Evolutionary conservation across 2,888 invertebrate genomes (phyloP).

Genomic region (Drosophila meridionalis): DNA sequence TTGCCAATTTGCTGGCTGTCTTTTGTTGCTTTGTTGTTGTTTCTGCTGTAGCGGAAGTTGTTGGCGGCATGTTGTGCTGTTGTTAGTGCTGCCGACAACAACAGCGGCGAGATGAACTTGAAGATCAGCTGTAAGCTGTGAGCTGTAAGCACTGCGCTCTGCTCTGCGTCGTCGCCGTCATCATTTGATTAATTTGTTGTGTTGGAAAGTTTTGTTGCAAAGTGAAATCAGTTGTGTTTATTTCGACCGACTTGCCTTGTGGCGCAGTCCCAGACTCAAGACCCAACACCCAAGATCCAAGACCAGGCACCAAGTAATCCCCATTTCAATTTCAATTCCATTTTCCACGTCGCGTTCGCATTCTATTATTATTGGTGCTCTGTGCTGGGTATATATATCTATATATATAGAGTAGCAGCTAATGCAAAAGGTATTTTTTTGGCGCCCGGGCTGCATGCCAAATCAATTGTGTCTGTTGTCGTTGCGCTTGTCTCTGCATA

Average conservation of each 20-base stretch:
- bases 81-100: slow-evolving; percentile 31
- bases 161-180: slow-evolving; percentile 47
- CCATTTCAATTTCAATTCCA: slow-evolving; percentile 59
- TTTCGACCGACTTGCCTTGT: slow-evolving; percentile 45
- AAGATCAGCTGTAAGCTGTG: slow-evolving; percentile 60
- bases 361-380: slow-evolving; percentile 59
- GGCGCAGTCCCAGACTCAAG: slow-evolving; percentile 21
- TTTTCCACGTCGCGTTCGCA: slow-evolving; percentile 73
- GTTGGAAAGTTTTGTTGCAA: slow-evolving; percentile 76
- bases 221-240: slow-evolving; percentile 70
- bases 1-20: slow-evolving; percentile 35
- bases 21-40: slow-evolving; percentile 24
- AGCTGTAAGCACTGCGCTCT: neutral
- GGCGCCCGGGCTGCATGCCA: slow-evolving; percentile 67
- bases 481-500: slow-evolving; percentile 43
- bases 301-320: slow-evolving; percentile 2
- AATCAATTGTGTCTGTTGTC: slow-evolving; percentile 72
- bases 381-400: slow-evolving; percentile 26
- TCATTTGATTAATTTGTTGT: slow-evolving; percentile 76
- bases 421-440: slow-evolving; percentile 67
- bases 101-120: slow-evolving; percentile 69
- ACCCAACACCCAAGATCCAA: slow-evolving; percentile 3
- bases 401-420: slow-evolving; percentile 19
- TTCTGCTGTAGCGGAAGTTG: slow-evolving; percentile 71
- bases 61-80: slow-evolving; percentile 56